Percentiles rank a stretch among this genome's conserved stretches.
These are phyloP conservation scores for Volucella inanis DNA, from an alignment of 2,888 invertebrate genomes.

Conservation along the genomic window DNA sequence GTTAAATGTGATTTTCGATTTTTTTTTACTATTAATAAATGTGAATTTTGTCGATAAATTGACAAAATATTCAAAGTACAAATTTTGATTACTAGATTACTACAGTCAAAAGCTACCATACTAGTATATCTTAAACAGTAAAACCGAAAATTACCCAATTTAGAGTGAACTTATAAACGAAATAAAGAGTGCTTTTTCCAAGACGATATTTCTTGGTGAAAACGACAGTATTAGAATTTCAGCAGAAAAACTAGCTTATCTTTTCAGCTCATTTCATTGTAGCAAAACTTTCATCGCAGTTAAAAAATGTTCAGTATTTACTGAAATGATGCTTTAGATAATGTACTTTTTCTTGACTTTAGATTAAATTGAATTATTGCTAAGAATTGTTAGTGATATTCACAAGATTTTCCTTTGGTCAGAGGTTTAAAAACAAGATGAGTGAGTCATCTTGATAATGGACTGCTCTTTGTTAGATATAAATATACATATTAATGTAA, in stretches of 20 bases:
- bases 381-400: conserved; percentile 13
- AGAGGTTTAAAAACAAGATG: conserved; percentile 41
- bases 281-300: conserved; percentile 22
- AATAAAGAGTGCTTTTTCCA: conserved; percentile 32
- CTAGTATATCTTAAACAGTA: conserved; percentile 25
- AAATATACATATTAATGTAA: neutral
- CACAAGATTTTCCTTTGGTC: conserved; percentile 33
- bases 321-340: conserved; percentile 8
- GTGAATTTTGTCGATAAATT: neutral
- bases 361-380: conserved; percentile 53
- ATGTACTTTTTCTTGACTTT: conserved; percentile 8
- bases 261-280: conserved; percentile 30
- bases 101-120: conserved; percentile 16
- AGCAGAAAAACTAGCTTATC: conserved; percentile 25
- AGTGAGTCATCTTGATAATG: conserved; percentile 50
- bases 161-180: conserved; percentile 19
- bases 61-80: conserved; percentile 35
- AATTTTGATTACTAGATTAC: conserved; percentile 42
- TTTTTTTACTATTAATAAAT: neutral
- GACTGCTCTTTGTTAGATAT: conserved; percentile 17
- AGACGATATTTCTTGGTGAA: conserved; percentile 1
- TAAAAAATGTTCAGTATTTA: conserved; percentile 29
- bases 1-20: conserved; percentile 39
- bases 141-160: conserved; percentile 10
- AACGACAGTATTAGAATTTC: neutral